A percentile compares a stretch with the other conserved stretches of the same genome.
Evolutionary conservation across 1,140 invertebrate species (phyloP).

Genomic region (Drosophila miranda): DNA sequence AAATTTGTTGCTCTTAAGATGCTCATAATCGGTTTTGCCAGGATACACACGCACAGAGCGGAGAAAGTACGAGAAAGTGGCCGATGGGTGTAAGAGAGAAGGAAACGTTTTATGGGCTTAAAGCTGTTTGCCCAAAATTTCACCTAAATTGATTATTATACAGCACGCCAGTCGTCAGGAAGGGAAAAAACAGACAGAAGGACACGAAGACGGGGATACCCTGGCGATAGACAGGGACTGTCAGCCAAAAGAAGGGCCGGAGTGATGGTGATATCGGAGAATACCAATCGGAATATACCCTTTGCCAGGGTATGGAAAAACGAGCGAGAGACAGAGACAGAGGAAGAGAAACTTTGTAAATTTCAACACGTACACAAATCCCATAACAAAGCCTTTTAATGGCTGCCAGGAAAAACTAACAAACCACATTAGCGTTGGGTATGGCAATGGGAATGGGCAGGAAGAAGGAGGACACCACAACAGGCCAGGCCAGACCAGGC

Average conservation of each 20-base stretch:
- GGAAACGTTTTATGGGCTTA: slow-evolving; percentile 68
- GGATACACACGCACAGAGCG: slow-evolving; percentile 10
- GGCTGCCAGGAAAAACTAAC: slow-evolving; percentile 73
- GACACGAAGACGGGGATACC: no score
- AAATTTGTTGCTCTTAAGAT: slow-evolving; percentile 70
- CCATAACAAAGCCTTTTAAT: slow-evolving; percentile 79
- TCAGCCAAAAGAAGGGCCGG: not conserved
- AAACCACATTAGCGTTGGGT: slow-evolving; percentile 67
- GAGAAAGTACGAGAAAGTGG: not conserved
- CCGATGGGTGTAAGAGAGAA: not conserved
- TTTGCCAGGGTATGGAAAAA: no score
- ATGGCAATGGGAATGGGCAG: no score
- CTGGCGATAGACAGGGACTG: no score
- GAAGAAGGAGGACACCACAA: no score
- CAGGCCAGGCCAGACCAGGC: not conserved
- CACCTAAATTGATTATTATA: slow-evolving; percentile 76
- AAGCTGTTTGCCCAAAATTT: slow-evolving; percentile 64
- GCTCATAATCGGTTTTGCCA: slow-evolving; percentile 70
- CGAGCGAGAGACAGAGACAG: not conserved
- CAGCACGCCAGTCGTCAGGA: slow-evolving; percentile 30
- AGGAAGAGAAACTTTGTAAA: slow-evolving; percentile 59
- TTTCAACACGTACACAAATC: slow-evolving; percentile 80
- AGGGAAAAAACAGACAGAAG: not conserved
- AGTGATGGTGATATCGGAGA: not conserved
- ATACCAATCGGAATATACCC: no score